Base-by-base conservation (phyloP, 2,113 vertebrate species). In the Gymnogyps californianus region DNA sequence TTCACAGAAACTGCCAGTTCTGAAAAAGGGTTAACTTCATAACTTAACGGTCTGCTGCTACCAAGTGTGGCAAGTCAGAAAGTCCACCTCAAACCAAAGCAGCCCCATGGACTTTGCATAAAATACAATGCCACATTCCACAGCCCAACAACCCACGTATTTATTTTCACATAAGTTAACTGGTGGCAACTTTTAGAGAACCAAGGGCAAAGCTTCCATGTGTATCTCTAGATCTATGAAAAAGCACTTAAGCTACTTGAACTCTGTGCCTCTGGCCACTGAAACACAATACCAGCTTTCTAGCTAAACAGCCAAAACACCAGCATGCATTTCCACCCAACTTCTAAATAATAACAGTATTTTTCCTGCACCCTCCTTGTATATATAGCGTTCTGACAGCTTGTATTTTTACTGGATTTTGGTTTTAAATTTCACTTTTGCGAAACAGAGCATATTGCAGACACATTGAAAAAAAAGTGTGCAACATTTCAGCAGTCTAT, bases 391-490 rank as follows among this genome's bases (percentile, higher is more conserved):
- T 34, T 59, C 66, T n/a, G 36, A 40, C 34, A 83, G 28, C 22
- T 38, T 16, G 13, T 16, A 16, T 34, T 87, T 84, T 34, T 42
- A 83, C 26, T 11, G 6, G 9, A 55, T 16, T 94, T 54, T 3
- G 32, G 0, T 8, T 59, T 67, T 16, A 25, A 58, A 62, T 28
- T n/a, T 71, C 69, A 32, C 12, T 24, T 70, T 62, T 44, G 51
- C 4, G 2, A 83, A 83, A 64, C 0, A 47, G 19, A 71, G 24
- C 61, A 57, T 4, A 38, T 1, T 46, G 51, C 61, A 90, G 57
- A 57, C 31, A 40, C 2, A 24, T 49, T 34, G 11, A 21, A 4
- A 57, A 58, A 36, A 46, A 44, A 38, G 16, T 0, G 0, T 19
- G 24, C 42, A 87, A 29, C 20, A 4, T 44, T 79, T 79, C 44